A percentile compares a stretch with the other conserved stretches of the same genome.
Evolutionary conservation across 2,888 invertebrate genomes (phyloP).

Genomic region (Drosophila mimetica): DNA sequence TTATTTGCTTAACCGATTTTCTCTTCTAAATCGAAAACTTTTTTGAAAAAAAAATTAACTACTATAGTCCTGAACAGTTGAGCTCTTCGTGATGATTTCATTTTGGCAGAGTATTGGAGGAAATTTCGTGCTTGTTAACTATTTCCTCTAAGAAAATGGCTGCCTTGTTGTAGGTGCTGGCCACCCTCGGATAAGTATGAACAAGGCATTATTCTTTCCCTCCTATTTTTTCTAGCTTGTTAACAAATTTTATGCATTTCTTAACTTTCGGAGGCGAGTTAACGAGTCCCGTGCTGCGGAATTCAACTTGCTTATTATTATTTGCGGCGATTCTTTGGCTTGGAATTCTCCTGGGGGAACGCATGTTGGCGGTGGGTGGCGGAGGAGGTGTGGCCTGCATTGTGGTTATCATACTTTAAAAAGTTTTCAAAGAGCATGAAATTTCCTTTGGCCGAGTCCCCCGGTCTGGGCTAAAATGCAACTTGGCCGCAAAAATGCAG

Average conservation of each 20-base stretch:
- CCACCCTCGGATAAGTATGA: conserved; percentile 24
- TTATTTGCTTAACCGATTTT: too few relatives aligned
- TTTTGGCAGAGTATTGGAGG: conserved; percentile 12
- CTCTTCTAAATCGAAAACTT: too few relatives aligned
- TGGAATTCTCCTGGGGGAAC: conserved; percentile 19
- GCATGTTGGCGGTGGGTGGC: conserved; percentile 2
- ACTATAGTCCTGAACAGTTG: too few relatives aligned
- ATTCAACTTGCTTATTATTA: conserved; percentile 76
- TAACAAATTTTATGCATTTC: conserved; percentile 81
- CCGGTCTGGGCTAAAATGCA: conserved; percentile 51
- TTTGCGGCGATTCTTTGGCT: conserved; percentile 57
- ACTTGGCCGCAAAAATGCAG: conserved; percentile 44
- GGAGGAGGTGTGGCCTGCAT: conserved; percentile 58
- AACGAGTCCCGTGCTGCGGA: conserved; percentile 62
- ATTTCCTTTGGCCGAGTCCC: conserved; percentile 64
- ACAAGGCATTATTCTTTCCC: conserved; percentile 32
- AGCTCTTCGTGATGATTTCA: neutral
- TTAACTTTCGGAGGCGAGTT: conserved; percentile 71
- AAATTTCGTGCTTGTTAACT: conserved; percentile 70
- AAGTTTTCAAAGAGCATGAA: conserved; percentile 82
- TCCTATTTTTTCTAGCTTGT: conserved; percentile 57
- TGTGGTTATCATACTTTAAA: conserved; percentile 83
- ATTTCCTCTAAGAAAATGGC: conserved; percentile 72
- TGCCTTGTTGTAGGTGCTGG: conserved; percentile 30
- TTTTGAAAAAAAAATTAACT: too few relatives aligned